These are phyloP conservation scores for Fukomys damarensis DNA, from an alignment of 2,113 vertebrate genomes.

Conservation along the genomic window DNA sequence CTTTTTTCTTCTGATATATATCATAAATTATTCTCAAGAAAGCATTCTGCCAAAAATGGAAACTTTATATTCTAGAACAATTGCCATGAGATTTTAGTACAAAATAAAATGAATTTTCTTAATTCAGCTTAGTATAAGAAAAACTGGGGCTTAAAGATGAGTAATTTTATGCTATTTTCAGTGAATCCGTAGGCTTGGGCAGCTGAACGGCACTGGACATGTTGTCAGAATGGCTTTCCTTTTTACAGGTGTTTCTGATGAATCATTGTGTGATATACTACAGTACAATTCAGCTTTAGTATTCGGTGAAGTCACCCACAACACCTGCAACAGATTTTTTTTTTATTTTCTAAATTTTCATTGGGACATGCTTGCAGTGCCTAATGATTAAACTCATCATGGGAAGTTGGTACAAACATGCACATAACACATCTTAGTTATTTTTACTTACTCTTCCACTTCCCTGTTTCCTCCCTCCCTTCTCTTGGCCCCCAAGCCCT, in stretches of 20 bases:
- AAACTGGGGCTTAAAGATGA: neutral
- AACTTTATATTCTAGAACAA: neutral
- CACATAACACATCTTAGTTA: neutral
- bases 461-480: neutral
- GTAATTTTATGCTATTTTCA: conserved; percentile 17
- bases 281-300: neutral
- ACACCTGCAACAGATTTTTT: neutral
- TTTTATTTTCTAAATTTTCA: neutral
- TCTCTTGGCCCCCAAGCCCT: neutral
- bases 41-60: neutral
- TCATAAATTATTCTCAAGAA: conserved; percentile 41
- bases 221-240: neutral
- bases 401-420: neutral
- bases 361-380: neutral
- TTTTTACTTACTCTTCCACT: neutral
- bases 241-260: neutral
- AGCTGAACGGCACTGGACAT: neutral
- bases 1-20: conserved; percentile 20
- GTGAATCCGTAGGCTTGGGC: neutral
- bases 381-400: neutral
- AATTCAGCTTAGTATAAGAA: conserved; percentile 14
- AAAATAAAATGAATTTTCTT: conserved; percentile 19
- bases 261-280: neutral
- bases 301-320: neutral
- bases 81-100: neutral